phyloP scores from a whole-genome alignment of 1,140 invertebrate species.

The Drosophila micromelanica region DNA sequence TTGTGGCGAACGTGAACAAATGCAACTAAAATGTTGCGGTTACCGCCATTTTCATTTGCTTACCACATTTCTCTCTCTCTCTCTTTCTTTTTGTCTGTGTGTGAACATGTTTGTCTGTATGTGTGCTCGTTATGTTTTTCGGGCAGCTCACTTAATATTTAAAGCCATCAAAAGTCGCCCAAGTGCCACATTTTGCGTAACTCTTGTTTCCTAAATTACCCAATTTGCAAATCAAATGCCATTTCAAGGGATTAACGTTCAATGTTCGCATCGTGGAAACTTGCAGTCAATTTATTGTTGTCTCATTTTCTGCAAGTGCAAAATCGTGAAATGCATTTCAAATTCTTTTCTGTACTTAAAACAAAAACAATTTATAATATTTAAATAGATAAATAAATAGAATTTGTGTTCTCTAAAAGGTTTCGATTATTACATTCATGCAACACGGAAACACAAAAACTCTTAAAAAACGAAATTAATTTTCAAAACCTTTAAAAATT shows the following conservation, averaged over 20 bases:
- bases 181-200: slow-evolving; percentile 35
- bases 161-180: slow-evolving; percentile 49
- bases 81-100: slow-evolving; percentile 15
- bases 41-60: slow-evolving; percentile 63
- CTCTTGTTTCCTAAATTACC: slow-evolving; percentile 24
- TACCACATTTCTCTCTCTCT: slow-evolving; percentile 24
- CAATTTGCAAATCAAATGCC: slow-evolving; percentile 38
- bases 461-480: too few relatives aligned
- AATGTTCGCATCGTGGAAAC: background rate
- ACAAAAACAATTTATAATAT: too few relatives aligned
- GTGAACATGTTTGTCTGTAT: slow-evolving; percentile 21
- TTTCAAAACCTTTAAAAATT: too few relatives aligned
- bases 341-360: too few relatives aligned
- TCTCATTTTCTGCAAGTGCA: too few relatives aligned
- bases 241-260: slow-evolving; percentile 2
- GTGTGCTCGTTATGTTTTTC: slow-evolving; percentile 32
- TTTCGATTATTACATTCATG: too few relatives aligned
- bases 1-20: slow-evolving; percentile 77
- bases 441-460: too few relatives aligned
- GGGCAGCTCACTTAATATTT: slow-evolving; percentile 68
- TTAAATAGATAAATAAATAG: too few relatives aligned
- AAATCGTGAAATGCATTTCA: background rate
- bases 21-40: slow-evolving; percentile 82
- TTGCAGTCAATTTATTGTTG: background rate
- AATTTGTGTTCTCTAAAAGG: too few relatives aligned